phyloP scores from a whole-genome alignment of 2,888 invertebrate species.

The Gastracanthus pulcherrimus region DNA sequence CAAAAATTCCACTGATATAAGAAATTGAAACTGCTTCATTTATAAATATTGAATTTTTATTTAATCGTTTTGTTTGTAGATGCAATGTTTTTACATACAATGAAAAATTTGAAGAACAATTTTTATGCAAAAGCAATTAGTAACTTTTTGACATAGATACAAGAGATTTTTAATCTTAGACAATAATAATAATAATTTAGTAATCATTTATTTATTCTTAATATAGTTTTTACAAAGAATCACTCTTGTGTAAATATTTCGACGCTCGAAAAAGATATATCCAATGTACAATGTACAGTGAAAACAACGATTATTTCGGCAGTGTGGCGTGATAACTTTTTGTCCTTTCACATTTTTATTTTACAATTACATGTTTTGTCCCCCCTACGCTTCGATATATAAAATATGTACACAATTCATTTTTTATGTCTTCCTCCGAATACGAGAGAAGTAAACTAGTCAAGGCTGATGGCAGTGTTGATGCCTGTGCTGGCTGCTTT shows the following conservation, averaged over 20 bases:
- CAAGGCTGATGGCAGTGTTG: conserved; percentile 76
- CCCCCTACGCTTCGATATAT: conserved; percentile 63
- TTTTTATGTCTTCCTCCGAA: too few species aligned
- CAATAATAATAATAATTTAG: background rate
- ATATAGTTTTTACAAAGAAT: background rate
- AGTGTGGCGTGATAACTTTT: too few species aligned
- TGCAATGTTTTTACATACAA: too few species aligned
- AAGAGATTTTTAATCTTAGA: too few species aligned
- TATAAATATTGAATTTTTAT: too few species aligned
- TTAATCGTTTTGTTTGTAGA: too few species aligned
- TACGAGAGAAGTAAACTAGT: conserved; percentile 68
- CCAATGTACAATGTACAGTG: background rate
- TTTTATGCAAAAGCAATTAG: too few species aligned
- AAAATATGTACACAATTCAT: conserved; percentile 76
- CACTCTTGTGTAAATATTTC: background rate
- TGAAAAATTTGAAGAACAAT: too few species aligned
- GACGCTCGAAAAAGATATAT: background rate
- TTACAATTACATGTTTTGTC: conserved; percentile 56
- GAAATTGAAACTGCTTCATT: too few species aligned
- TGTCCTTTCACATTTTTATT: conserved; percentile 58
- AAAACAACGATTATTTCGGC: conserved; percentile 57
- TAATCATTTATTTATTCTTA: background rate
- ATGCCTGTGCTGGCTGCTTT: conserved; percentile 73
- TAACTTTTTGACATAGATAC: too few species aligned
- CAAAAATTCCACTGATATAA: too few species aligned